Base-by-base conservation (phyloP, 2,113 vertebrate species). In the Scomber scombrus region DNA sequence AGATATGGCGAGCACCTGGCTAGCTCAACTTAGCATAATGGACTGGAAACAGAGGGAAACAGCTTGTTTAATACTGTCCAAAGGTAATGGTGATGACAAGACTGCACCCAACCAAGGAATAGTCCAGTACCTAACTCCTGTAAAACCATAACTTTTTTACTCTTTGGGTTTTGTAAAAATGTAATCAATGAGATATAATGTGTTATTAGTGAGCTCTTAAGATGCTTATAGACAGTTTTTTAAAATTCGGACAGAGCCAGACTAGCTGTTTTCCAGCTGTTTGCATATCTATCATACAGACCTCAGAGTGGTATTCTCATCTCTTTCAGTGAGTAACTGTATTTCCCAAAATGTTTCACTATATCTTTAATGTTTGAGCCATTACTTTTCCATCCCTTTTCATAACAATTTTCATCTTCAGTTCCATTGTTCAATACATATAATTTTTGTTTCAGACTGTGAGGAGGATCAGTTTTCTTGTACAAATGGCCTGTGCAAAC, bases 401-500 rank as follows among this genome's bases (percentile, higher is more conserved):
- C 5, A 40, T 40, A 40, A 5, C 31, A 34, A 50, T 52, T 52
- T 65, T 16, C 15, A 7, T 34, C 31, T 40, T 45, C 3, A 19
- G 9, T 58, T 58, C 18, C 63, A 14, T 23, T 69, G 15, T 80
- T 49, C 34, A 60, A 66, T 34, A 8, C 3, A 1, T 6, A 11
- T 0, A 43, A n/a, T 86, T 45, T 51, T 26, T 70, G 0, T 80
- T 12, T 13, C 84, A 96, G 95, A 63, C 0, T 96, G 95, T 71
- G 91, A 26, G 0, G 55, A 67, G 0, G 94, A 94, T 18, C 95
- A 96, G 88, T 95, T 95, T 67, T 0, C 58, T 0, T 96, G 95
- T 50, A 52, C 0, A 0, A 96, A 96, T 11, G 93, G 95, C 29
- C 43, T 95, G 40, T 96, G 95, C 77, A 96, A 94, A 75, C 94